phyloP scores from a whole-genome alignment of 1,140 invertebrate species.

The Episyrphus balteatus region DNA sequence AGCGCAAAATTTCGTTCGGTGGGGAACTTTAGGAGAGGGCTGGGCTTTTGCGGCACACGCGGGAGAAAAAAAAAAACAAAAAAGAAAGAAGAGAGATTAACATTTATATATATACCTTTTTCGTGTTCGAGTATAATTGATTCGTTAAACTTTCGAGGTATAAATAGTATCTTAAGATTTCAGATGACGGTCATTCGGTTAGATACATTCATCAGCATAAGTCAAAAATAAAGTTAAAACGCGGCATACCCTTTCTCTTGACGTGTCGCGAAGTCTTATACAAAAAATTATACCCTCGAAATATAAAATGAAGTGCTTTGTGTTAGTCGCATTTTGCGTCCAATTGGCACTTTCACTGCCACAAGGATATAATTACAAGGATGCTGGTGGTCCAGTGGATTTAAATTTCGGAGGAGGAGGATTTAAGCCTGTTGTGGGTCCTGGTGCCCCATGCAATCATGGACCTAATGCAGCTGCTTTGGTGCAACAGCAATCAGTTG shows the following conservation, averaged over 20 bases:
- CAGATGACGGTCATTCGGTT: not conserved
- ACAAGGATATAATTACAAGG: slow-evolving; percentile 2
- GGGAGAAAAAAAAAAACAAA: too few species aligned
- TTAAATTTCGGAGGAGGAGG: not conserved
- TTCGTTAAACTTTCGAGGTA: too few species aligned
- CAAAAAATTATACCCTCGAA: not conserved
- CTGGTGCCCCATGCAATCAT: not conserved
- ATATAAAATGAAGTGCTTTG: not conserved
- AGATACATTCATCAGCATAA: not conserved
- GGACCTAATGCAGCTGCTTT: not conserved
- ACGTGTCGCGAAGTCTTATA: not conserved
- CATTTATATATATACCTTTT: too few species aligned
- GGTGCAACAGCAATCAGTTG: slow-evolving; percentile 10
- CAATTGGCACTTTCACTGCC: not conserved
- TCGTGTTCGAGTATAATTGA: too few species aligned
- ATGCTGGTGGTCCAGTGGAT: not conserved
- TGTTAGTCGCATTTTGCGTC: not conserved
- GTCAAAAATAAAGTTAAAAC: not conserved
- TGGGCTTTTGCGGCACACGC: too few species aligned
- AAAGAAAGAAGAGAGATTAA: too few species aligned
- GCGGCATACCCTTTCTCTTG: not conserved
- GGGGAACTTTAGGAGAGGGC: too few species aligned
- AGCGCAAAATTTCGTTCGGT: too few species aligned
- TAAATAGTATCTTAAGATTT: too few species aligned
- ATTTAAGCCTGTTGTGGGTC: not conserved